Evolutionary conservation across 1,140 invertebrate genomes (phyloP), one percentile per base, ranked within the genome.

Genomic region (Scaptomyza hsui): DNA sequence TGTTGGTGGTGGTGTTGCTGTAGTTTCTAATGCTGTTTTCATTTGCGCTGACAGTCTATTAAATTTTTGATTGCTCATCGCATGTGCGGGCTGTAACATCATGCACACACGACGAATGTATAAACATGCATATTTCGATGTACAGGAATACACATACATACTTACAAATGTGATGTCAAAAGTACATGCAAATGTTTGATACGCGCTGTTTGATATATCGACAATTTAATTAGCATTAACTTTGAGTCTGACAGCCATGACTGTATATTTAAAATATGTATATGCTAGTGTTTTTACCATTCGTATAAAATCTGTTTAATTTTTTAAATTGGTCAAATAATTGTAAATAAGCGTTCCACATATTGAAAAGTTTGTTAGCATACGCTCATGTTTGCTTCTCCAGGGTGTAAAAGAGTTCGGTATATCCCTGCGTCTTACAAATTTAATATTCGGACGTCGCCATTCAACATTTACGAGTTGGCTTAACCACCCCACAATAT

Each of bases 31-130:
- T 62, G 57, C 15, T 61, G 42, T 63, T 63, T 45, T 51, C 42
- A 52, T 69, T 72, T 41, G 45, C 37, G 63, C 73, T 59, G 73
- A 68, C 35, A 77, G 78, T 83, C 79, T 77, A 83, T 81, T 83
- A 83, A 74, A 78, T 67, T 81, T 70, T 81, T 80, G 78, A 80
- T 80, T 51, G 78, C 61, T 59, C 62, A 42, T 63, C 60, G 42
- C 67, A 56, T 55, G 60, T 35, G 67, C 51, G 32, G 21, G 42
- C 24, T 35, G 13, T 49, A 39, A 37, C 15, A 37, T 13, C 10
- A 29, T 48, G 13, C 21, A 21, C 19, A 18, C 5, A 2, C 16
- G 5, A 9, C 49, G 3, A 35, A n/a, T n/a, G n/a, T n/a, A n/a
- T 47, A 18, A 10, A n/a, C 42, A 26, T 12, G 16, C 53, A 13